Percentiles rank a stretch among this genome's conserved stretches.
Evolutionary conservation across 1,140 invertebrate species (phyloP).

Genomic region (Calycopis cecrops): DNA sequence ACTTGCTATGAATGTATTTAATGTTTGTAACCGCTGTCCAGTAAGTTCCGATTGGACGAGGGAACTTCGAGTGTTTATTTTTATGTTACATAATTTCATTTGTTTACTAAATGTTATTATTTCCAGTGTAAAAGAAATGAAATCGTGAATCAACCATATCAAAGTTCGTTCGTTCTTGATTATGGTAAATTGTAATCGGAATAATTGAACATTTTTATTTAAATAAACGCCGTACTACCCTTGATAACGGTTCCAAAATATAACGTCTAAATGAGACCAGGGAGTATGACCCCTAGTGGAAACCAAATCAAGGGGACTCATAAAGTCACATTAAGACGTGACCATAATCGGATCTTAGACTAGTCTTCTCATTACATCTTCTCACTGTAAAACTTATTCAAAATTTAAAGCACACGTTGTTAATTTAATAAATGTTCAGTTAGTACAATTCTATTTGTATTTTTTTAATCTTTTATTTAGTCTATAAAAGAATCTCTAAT

Average conservation of each 20-base stretch:
- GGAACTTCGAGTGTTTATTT: slow-evolving; percentile 38
- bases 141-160: slow-evolving; percentile 6
- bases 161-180: slow-evolving; percentile 17
- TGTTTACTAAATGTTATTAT: slow-evolving; percentile 9
- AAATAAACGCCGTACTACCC: slow-evolving; percentile 32
- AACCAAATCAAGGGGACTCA: slow-evolving; percentile 67
- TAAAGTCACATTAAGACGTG: slow-evolving; percentile 66
- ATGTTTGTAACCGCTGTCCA: slow-evolving; percentile 51
- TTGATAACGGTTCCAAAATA: slow-evolving; percentile 62
- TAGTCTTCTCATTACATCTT: slow-evolving; percentile 42
- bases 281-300: slow-evolving; percentile 68
- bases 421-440: neutral
- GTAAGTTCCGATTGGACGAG: slow-evolving; percentile 43
- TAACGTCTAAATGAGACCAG: slow-evolving; percentile 46
- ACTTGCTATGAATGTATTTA: slow-evolving; percentile 64
- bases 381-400: too few relatives aligned
- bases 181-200: slow-evolving; percentile 10
- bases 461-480: too few relatives aligned
- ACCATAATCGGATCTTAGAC: slow-evolving; percentile 28
- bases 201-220: slow-evolving; percentile 3
- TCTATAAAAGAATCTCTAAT: too few relatives aligned
- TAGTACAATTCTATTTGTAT: too few relatives aligned
- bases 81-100: slow-evolving; percentile 21
- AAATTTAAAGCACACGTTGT: slow-evolving; percentile 6
- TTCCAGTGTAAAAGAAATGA: slow-evolving; percentile 6